Percentiles rank a stretch among this genome's conserved stretches.
Evolutionary conservation across 2,888 invertebrate genomes (phyloP).

Genomic region (Cheilosia vulpina): DNA sequence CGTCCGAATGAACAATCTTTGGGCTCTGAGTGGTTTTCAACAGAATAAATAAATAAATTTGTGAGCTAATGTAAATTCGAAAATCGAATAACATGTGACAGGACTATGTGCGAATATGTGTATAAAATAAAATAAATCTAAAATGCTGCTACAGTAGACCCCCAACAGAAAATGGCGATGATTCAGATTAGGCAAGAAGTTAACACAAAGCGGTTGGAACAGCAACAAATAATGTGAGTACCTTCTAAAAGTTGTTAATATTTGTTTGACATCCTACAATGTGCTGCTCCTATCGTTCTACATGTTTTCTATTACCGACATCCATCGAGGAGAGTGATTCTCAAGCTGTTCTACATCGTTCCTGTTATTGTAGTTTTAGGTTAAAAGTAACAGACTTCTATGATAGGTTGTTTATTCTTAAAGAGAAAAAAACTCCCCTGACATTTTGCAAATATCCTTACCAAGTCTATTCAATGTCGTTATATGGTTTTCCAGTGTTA

Average conservation of each 20-base stretch:
- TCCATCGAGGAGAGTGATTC: not conserved
- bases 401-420: not conserved
- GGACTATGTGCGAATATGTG: conserved; percentile 22
- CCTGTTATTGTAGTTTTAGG: not conserved
- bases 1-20: conserved; percentile 8
- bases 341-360: not conserved
- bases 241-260: not conserved
- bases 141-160: conserved; percentile 24
- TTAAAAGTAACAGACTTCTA: no score
- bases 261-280: not conserved
- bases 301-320: conserved; percentile 19
- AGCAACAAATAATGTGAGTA: conserved; percentile 48
- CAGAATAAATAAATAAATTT: conserved; percentile 40
- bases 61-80: conserved; percentile 8
- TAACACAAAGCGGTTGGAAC: conserved; percentile 3
- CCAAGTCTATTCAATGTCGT: not conserved
- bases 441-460: not conserved
- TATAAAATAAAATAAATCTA: conserved; percentile 2
- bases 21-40: conserved; percentile 19
- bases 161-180: conserved; percentile 23
- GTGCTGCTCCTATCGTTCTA: conserved; percentile 29
- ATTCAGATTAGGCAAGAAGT: conserved; percentile 23
- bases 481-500: not conserved
- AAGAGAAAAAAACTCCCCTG: not conserved
- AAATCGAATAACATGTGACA: not conserved